These are phyloP conservation scores for Eupithecia centaureata DNA, from an alignment of 2,888 invertebrate species.

Conservation along the genomic window DNA sequence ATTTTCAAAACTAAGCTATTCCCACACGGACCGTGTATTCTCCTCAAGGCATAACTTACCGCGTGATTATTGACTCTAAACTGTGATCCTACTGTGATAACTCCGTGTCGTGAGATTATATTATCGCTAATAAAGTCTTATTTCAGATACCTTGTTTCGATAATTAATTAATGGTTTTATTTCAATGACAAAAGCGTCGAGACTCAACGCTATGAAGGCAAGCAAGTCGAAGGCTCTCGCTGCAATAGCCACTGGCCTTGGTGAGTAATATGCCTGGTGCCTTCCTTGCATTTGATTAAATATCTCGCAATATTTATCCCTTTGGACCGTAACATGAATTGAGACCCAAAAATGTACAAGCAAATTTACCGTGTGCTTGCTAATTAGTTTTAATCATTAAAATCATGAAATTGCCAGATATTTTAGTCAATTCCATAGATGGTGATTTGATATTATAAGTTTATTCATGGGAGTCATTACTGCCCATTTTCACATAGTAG, in stretches of 20 bases:
- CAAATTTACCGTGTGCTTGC: conserved; percentile 19
- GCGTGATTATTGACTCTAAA: conserved; percentile 66
- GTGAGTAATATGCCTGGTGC: conserved; percentile 86
- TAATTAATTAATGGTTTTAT: conserved; percentile 84
- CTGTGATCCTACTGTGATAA: conserved; percentile 62
- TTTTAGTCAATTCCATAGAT: conserved; percentile 59
- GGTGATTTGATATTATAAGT: conserved; percentile 54
- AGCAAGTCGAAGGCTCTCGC: conserved; percentile 94
- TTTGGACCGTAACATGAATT: neutral
- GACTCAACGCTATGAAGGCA: conserved; percentile 87
- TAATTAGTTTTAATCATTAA: neutral
- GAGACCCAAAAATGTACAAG: neutral
- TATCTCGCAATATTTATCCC: conserved; percentile 45
- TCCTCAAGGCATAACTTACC: conserved; percentile 59
- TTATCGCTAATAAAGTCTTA: conserved; percentile 76
- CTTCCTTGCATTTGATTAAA: conserved; percentile 17
- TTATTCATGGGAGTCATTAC: neutral
- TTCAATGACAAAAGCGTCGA: conserved; percentile 87
- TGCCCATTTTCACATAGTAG: conserved; percentile 6
- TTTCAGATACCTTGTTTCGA: conserved; percentile 81
- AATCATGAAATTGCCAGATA: conserved; percentile 59
- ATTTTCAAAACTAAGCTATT: conserved; percentile 62
- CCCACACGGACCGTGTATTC: conserved; percentile 34
- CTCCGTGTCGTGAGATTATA: conserved; percentile 54
- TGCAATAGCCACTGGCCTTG: conserved; percentile 94